Conservation (phyloP, 2,888 invertebrate species). For the Lasioglossum leucozonium region DNA sequence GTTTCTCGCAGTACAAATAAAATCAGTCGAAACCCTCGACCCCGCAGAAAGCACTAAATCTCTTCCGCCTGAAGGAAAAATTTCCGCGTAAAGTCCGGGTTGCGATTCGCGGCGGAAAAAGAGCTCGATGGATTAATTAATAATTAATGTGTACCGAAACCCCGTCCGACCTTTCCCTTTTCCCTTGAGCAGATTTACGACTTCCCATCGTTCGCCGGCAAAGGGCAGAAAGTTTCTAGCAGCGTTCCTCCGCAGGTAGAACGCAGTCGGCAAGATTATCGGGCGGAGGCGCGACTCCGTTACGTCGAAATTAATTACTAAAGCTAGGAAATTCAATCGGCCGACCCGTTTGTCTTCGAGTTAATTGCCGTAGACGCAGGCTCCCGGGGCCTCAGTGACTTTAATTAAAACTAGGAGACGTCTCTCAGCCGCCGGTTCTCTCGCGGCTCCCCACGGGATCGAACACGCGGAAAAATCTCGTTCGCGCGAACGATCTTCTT, state of each 20-base stretch:
- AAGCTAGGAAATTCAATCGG: conserved; percentile 66
- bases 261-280: conserved; percentile 50
- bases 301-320: conserved; percentile 67
- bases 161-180: background rate
- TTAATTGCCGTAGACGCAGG: conserved; percentile 61
- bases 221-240: background rate
- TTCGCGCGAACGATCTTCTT: conserved; percentile 18
- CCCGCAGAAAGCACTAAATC: background rate
- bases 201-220: background rate
- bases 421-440: conserved; percentile 12
- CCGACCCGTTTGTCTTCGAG: conserved; percentile 56
- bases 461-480: conserved; percentile 38
- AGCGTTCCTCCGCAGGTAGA: conserved; percentile 1
- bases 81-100: background rate
- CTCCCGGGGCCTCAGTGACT: conserved; percentile 42
- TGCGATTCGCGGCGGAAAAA: background rate
- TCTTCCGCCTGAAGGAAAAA: background rate
- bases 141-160: background rate
- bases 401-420: conserved; percentile 60
- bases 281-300: conserved; percentile 41
- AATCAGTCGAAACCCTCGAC: background rate
- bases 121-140: background rate
- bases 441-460: conserved; percentile 9
- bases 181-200: background rate
- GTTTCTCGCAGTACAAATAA: background rate